Percentiles rank a stretch among this genome's conserved stretches.
Evolutionary conservation across 2,888 invertebrate species (phyloP).

Genomic region (Drepanosiphum platanoidis): DNA sequence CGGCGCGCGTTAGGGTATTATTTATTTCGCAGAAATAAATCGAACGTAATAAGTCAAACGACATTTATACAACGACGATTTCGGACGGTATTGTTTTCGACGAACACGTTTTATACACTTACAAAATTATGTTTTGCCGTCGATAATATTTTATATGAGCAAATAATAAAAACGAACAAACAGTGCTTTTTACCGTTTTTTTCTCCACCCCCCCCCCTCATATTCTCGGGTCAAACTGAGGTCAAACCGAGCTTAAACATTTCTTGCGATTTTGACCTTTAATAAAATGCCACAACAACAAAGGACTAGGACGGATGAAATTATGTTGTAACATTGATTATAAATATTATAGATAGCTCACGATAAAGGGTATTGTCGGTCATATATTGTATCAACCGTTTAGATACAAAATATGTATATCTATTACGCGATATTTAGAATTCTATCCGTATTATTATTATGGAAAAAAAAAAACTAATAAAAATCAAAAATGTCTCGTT

Average conservation of each 20-base stretch:
- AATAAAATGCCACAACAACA: constrained; percentile 43
- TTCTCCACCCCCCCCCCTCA: no score
- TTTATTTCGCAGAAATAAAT: no score
- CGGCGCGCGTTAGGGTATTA: no score
- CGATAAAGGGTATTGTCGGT: not conserved
- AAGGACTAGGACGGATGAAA: not conserved
- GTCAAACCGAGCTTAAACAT: constrained; percentile 38
- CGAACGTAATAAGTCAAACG: not conserved
- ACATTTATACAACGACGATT: not conserved
- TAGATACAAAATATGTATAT: not conserved
- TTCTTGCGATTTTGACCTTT: constrained; percentile 34
- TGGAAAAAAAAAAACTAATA: no score
- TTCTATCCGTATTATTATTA: no score
- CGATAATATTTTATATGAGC: no score
- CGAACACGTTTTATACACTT: no score
- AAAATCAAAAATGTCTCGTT: no score
- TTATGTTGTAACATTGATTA: not conserved
- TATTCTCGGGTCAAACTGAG: not conserved
- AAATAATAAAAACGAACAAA: not conserved
- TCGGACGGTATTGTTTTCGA: not conserved
- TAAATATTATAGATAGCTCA: constrained; percentile 10
- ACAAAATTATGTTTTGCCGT: no score
- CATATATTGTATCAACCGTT: not conserved
- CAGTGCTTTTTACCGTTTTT: not conserved
- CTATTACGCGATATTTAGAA: no score